These are phyloP conservation scores for Zoroaster sp. DNA, from an alignment of 53 echinoderm and acorn worm species.

Conservation along the genomic window DNA sequence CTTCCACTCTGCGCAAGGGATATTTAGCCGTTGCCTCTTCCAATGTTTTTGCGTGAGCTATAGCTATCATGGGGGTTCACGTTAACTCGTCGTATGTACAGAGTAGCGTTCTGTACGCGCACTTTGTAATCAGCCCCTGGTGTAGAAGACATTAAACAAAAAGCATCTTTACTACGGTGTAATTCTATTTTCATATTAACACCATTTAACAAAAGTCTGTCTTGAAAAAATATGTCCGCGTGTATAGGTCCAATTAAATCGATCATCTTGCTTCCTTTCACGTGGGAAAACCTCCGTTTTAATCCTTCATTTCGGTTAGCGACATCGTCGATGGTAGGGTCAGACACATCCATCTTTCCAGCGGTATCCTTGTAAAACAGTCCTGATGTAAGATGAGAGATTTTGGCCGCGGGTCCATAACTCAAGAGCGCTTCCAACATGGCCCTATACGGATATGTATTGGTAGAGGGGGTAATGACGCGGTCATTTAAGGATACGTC, in stretches of 20 bases:
- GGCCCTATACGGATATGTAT: slow-evolving; percentile 54
- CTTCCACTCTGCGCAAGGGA: slow-evolving; percentile 65
- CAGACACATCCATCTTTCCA: slow-evolving; percentile 52
- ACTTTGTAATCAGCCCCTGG: slow-evolving; percentile 51
- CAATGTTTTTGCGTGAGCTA: slow-evolving; percentile 61
- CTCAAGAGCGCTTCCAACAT: slow-evolving; percentile 53
- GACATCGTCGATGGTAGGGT: slow-evolving; percentile 1
- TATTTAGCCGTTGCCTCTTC: slow-evolving; percentile 66
- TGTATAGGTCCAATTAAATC: slow-evolving; percentile 53
- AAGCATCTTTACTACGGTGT: slow-evolving; percentile 54
- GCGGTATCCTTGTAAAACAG: slow-evolving; percentile 74
- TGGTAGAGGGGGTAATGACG: background rate
- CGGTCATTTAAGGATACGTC: too few relatives aligned
- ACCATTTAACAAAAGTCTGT: slow-evolving; percentile 66
- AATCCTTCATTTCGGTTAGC: background rate
- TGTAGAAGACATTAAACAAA: slow-evolving; percentile 61
- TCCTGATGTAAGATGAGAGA: slow-evolving; percentile 59
- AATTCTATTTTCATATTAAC: slow-evolving; percentile 73
- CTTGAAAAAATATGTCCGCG: slow-evolving; percentile 65
- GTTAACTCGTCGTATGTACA: slow-evolving; percentile 63
- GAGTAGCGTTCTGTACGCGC: slow-evolving; percentile 44
- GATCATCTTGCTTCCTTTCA: background rate
- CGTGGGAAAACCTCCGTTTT: background rate
- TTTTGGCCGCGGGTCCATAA: slow-evolving; percentile 67
- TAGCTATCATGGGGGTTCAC: slow-evolving; percentile 48